A percentile compares a stretch with the other conserved stretches of the same genome.
Evolutionary conservation across 2,113 vertebrate genomes (phyloP).

Genomic region (Tinamus guttatus): DNA sequence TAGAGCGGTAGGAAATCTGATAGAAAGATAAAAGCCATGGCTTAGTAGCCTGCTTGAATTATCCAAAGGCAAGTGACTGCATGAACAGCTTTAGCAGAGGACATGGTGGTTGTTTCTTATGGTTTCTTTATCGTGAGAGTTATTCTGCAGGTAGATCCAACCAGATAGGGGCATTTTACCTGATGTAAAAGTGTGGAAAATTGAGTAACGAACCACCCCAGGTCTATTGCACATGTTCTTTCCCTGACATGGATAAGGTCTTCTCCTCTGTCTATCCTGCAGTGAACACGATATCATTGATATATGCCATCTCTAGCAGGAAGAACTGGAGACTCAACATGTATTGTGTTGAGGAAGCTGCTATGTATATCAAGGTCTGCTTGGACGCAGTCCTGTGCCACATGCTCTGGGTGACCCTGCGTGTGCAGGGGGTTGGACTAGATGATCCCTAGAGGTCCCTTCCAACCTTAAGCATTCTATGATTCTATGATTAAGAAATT

Average conservation of each 20-base stretch:
- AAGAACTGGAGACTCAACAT: not conserved
- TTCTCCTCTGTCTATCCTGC: not conserved
- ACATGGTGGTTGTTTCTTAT: not conserved
- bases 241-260: not conserved
- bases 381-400: too few species aligned
- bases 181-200: not conserved
- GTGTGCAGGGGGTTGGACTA: too few species aligned
- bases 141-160: not conserved
- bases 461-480: too few species aligned
- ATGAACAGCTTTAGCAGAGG: not conserved
- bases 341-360: not conserved
- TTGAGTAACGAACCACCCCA: not conserved
- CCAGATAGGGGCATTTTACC: not conserved
- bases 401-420: too few species aligned
- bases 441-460: too few species aligned
- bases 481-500: not conserved
- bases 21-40: not conserved
- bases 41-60: not conserved
- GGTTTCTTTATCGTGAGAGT: not conserved
- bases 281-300: not conserved
- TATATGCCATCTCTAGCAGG: not conserved
- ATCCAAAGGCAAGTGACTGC: not conserved
- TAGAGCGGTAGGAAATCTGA: not conserved
- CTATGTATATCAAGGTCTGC: too few species aligned
- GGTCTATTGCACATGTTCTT: fast-evolving